Evolutionary conservation across 1,140 invertebrate species (phyloP).

Genomic region (Papilio xuthus): DNA sequence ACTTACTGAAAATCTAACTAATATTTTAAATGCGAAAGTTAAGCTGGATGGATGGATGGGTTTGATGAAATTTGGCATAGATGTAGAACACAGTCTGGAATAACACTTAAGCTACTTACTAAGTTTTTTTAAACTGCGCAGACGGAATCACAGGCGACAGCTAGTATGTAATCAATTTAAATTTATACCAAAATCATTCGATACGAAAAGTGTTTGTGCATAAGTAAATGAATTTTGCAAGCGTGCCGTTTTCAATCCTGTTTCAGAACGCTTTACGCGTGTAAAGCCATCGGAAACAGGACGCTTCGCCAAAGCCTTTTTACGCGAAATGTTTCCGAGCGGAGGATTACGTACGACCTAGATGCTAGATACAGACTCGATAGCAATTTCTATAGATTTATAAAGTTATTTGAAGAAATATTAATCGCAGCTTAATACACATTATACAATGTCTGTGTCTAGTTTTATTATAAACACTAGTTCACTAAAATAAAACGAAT

Average conservation of each 20-base stretch:
- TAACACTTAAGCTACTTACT: no score
- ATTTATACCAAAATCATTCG: background rate
- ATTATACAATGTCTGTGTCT: no score
- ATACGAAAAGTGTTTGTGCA: background rate
- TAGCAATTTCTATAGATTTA: background rate
- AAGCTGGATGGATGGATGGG: no score
- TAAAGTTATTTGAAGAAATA: background rate
- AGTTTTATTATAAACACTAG: no score
- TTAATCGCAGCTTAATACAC: background rate
- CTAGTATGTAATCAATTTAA: background rate
- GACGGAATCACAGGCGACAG: no score
- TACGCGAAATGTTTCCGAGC: conserved; percentile 36
- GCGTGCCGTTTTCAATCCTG: conserved; percentile 30
- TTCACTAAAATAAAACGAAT: no score
- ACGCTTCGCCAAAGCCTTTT: conserved; percentile 35
- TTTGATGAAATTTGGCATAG: no score
- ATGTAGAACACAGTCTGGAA: no score
- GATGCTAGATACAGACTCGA: background rate
- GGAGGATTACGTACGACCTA: conserved; percentile 26
- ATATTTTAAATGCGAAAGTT: no score
- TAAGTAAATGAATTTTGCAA: conserved; percentile 20
- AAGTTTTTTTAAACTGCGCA: no score
- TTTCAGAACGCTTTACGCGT: conserved; percentile 28
- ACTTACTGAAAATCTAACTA: no score
- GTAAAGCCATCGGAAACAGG: conserved; percentile 34